Percentiles rank a stretch among this genome's conserved stretches.
Conservation (phyloP, 1,140 invertebrate genomes). For the Ceratosolen solmsi region DNA sequence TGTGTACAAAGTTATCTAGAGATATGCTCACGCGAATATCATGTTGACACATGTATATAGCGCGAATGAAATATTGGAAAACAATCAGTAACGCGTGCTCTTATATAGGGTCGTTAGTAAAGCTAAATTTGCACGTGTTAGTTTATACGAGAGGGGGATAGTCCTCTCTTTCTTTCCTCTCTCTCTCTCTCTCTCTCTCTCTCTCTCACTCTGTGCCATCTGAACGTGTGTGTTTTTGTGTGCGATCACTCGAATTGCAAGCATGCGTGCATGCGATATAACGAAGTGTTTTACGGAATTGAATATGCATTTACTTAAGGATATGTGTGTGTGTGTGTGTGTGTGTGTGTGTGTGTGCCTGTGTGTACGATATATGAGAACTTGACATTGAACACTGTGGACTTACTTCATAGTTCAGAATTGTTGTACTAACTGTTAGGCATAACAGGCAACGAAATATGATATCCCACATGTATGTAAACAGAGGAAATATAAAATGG, state of each 20-base stretch:
- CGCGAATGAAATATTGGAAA: neutral
- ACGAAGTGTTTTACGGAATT: neutral
- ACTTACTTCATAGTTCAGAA: neutral
- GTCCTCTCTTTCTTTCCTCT: too few relatives aligned
- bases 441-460: neutral
- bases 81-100: neutral
- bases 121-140: too few relatives aligned
- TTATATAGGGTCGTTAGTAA: too few relatives aligned
- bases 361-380: conserved; percentile 40
- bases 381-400: conserved; percentile 59
- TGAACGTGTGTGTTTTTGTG: neutral
- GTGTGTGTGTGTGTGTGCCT: neutral
- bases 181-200: too few relatives aligned
- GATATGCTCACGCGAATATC: neutral
- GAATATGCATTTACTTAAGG: neutral
- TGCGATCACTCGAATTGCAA: neutral
- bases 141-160: too few relatives aligned
- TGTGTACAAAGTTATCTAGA: neutral
- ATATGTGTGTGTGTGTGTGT: neutral
- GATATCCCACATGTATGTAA: neutral
- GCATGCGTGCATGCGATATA: too few relatives aligned
- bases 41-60: neutral
- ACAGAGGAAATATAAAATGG: neutral
- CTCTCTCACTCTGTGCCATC: too few relatives aligned
- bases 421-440: neutral